Conservation (phyloP, 2,797 vertebrate species). For the Eutrigla gurnardus region DNA sequence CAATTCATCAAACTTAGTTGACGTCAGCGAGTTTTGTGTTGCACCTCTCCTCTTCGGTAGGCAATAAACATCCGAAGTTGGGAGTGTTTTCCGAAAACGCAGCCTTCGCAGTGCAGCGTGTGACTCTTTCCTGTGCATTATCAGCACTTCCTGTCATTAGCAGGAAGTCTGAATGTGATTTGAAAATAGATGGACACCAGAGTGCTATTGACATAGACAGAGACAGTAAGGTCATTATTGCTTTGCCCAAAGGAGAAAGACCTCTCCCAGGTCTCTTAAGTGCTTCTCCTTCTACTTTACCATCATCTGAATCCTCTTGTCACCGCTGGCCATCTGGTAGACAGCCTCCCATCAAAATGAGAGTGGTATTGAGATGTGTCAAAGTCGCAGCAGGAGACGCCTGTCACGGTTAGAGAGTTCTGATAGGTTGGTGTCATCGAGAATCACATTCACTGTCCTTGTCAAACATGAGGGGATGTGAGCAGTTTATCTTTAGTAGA, state of each 20-base stretch:
- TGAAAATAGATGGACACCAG: slow-evolving; percentile 62
- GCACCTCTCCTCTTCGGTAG: neutral
- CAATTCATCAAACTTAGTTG: slow-evolving; percentile 6
- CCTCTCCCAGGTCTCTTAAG: slow-evolving; percentile 72
- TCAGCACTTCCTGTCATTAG: slow-evolving; percentile 73
- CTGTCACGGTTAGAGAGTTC: slow-evolving; percentile 56
- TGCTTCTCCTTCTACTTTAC: slow-evolving; percentile 57
- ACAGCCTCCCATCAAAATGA: slow-evolving; percentile 59
- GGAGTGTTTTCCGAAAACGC: slow-evolving; percentile 30
- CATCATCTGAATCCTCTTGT: slow-evolving; percentile 59
- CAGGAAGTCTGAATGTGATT: slow-evolving; percentile 53
- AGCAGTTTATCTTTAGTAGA: slow-evolving; percentile 63
- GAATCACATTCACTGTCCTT: slow-evolving; percentile 66
- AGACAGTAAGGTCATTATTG: slow-evolving; percentile 75
- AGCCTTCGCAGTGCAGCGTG: neutral
- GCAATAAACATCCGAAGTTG: slow-evolving; percentile 22
- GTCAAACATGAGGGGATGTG: slow-evolving; percentile 46
- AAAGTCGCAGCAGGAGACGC: slow-evolving; percentile 64
- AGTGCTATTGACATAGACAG: slow-evolving; percentile 71
- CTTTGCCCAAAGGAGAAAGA: slow-evolving; percentile 64
- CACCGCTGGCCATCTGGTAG: slow-evolving; percentile 56
- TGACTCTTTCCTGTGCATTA: slow-evolving; percentile 58
- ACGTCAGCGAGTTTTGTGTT: slow-evolving; percentile 35
- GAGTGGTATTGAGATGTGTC: slow-evolving; percentile 68
- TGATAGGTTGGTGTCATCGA: slow-evolving; percentile 60